These are phyloP conservation scores for Drosophila ambigua DNA, from an alignment of 1,140 invertebrate species.

Conservation along the genomic window DNA sequence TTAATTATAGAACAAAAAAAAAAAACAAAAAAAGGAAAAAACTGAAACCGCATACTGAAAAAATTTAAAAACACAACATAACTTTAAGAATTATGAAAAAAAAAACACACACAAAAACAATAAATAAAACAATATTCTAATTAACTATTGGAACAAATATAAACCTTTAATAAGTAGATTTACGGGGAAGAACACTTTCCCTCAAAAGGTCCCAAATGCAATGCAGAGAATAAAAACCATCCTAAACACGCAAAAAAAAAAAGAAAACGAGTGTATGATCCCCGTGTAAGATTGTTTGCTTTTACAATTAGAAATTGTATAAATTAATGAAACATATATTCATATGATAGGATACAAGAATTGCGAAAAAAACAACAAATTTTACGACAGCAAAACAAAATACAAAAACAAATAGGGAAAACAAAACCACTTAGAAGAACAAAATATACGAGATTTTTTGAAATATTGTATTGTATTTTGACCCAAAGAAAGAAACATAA, in stretches of 20 bases:
- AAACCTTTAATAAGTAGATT: slow-evolving; percentile 49
- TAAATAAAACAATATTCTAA: slow-evolving; percentile 26
- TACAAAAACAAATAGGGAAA: slow-evolving; percentile 18
- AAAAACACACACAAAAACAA: slow-evolving; percentile 19
- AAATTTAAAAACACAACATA: slow-evolving; percentile 32
- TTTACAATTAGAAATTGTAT: slow-evolving; percentile 77
- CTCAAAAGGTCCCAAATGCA: slow-evolving; percentile 9
- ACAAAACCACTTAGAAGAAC: slow-evolving; percentile 55
- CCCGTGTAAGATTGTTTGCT: slow-evolving; percentile 70
- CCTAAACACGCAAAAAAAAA: slow-evolving; percentile 12
- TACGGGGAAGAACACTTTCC: slow-evolving; percentile 28
- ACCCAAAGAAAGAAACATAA: slow-evolving; percentile 69
- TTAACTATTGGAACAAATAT: slow-evolving; percentile 42
- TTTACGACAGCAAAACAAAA: slow-evolving; percentile 43
- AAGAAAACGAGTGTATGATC: slow-evolving; percentile 10
- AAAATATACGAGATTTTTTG: slow-evolving; percentile 63
- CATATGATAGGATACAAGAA: slow-evolving; percentile 30
- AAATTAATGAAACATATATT: slow-evolving; percentile 60
- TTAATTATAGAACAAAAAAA: slow-evolving; percentile 45
- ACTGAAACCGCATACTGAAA: slow-evolving; percentile 39
- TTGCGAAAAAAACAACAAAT: slow-evolving; percentile 34
- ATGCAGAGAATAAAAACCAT: slow-evolving; percentile 9
- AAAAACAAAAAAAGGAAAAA: slow-evolving; percentile 11
- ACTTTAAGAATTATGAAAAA: slow-evolving; percentile 45
- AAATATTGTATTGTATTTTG: slow-evolving; percentile 79